phyloP scores from a whole-genome alignment of 2,797 vertebrate species.

The Meriones psammophilus region DNA sequence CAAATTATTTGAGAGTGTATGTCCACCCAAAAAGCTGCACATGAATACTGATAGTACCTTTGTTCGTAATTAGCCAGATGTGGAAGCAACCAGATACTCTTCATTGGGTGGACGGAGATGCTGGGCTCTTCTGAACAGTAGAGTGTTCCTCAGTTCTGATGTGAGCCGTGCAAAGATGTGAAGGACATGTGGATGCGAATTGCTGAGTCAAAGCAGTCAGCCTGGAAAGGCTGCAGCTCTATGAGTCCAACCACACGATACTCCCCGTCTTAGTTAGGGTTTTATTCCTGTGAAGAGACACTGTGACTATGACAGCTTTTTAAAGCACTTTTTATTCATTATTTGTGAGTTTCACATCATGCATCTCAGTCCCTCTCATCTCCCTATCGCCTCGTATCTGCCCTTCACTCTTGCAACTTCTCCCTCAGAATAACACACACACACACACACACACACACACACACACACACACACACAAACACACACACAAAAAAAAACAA shows the following conservation, averaged over 20 bases:
- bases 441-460: too few species aligned
- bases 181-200: not conserved
- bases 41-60: not conserved
- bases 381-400: too few species aligned
- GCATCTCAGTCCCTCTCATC: too few species aligned
- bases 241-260: not conserved
- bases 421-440: too few species aligned
- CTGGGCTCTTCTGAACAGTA: not conserved
- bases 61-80: conserved; percentile 22
- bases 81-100: not conserved
- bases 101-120: not conserved
- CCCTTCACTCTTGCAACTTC: too few species aligned
- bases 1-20: not conserved
- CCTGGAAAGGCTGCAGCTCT: not conserved
- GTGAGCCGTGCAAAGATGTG: not conserved
- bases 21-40: not conserved
- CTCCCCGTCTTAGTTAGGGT: too few species aligned
- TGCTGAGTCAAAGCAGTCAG: not conserved
- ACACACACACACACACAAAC: too few species aligned
- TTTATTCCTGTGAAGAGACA: too few species aligned
- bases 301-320: too few species aligned
- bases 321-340: too few species aligned
- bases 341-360: too few species aligned
- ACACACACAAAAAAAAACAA: too few species aligned
- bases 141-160: not conserved